Conservation (phyloP, 2,797 vertebrate species). For the Fundulus diaphanus region DNA sequence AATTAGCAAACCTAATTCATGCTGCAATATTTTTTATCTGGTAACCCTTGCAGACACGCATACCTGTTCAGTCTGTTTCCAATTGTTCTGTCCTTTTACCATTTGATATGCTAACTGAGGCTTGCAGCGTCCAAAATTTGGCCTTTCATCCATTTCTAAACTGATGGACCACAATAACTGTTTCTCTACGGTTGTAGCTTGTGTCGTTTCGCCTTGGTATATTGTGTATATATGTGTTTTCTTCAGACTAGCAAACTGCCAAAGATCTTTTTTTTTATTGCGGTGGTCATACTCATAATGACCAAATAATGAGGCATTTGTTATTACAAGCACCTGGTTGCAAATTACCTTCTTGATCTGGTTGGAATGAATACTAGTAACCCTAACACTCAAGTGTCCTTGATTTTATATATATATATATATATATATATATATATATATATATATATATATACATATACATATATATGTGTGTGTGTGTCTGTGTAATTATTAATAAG, state of each 20-base stretch:
- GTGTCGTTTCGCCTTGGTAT: background rate
- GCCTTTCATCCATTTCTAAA: background rate
- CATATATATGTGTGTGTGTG: too few species aligned
- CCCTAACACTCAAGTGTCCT: background rate
- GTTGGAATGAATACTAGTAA: background rate
- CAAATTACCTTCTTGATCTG: background rate
- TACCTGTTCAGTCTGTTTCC: background rate
- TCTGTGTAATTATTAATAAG: background rate
- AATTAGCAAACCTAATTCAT: background rate
- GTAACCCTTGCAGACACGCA: background rate
- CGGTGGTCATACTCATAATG: background rate
- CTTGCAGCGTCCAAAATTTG: background rate
- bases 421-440: too few species aligned
- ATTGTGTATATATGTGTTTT: background rate
- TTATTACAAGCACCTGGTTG: background rate
- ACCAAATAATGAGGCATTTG: background rate
- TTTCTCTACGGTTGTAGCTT: background rate
- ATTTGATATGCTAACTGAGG: background rate
- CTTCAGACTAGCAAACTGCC: background rate
- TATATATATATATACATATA: too few species aligned
- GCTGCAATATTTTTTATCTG: background rate
- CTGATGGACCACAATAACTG: background rate
- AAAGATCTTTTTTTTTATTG: background rate
- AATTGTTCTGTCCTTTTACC: background rate
- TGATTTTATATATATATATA: too few species aligned